Conservation (phyloP, 1,140 invertebrate species). For the Sarcophaga bullata region DNA sequence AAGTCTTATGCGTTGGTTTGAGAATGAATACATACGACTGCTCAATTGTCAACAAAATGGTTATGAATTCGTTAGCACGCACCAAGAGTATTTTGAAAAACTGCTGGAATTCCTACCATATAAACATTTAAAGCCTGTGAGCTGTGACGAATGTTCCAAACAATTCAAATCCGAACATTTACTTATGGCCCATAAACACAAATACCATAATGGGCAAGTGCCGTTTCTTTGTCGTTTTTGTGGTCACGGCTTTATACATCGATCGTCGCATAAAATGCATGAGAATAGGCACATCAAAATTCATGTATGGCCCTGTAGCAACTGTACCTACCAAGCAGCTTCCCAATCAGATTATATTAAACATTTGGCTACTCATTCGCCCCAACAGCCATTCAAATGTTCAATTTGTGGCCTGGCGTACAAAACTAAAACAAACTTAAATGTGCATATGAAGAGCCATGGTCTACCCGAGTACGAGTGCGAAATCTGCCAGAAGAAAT, state of each 20-base stretch:
- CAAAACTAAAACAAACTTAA: constrained; percentile 39
- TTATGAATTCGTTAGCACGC: constrained; percentile 13
- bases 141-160: constrained; percentile 27
- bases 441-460: constrained; percentile 33
- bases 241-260: constrained; percentile 30
- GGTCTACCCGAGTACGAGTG: constrained; percentile 25
- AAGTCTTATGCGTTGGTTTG: constrained; percentile 33
- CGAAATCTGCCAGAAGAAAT: constrained; percentile 30
- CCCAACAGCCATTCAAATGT: constrained; percentile 25
- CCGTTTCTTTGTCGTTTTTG: constrained; percentile 32
- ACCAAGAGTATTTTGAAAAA: constrained; percentile 35
- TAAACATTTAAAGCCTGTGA: constrained; percentile 24
- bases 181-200: constrained; percentile 28
- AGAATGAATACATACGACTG: constrained; percentile 30
- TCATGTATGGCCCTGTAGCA: constrained; percentile 24
- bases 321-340: neutral
- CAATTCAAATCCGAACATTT: constrained; percentile 33
- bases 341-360: constrained; percentile 37
- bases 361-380: constrained; percentile 38
- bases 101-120: constrained; percentile 29
- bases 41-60: neutral
- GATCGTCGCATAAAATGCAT: constrained; percentile 34
- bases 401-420: constrained; percentile 28
- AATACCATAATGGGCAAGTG: constrained; percentile 18
- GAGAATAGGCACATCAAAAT: constrained; percentile 32